Evolutionary conservation across 1,140 invertebrate species (phyloP).

Genomic region (Hypothenemus hampei): DNA sequence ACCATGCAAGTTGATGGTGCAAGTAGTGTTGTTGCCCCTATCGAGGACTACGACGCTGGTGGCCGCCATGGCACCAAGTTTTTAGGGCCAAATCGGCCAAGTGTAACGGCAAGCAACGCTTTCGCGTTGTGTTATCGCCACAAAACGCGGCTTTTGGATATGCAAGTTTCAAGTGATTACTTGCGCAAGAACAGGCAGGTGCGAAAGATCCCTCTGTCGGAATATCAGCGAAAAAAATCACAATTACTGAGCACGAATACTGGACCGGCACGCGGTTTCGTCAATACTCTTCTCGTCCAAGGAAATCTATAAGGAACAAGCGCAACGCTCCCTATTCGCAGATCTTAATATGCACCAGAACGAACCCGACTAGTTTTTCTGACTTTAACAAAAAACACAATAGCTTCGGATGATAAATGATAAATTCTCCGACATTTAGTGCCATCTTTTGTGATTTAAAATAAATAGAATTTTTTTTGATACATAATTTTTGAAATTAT

Average conservation of each 20-base stretch:
- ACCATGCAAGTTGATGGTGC: conserved; percentile 91
- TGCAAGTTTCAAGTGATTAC: conserved; percentile 40
- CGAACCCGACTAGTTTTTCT: conserved; percentile 30
- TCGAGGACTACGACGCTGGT: conserved; percentile 89
- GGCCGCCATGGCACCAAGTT: conserved; percentile 56
- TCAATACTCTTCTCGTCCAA: conserved; percentile 21
- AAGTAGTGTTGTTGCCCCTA: conserved; percentile 91
- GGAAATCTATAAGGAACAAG: conserved; percentile 24
- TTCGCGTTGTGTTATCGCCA: conserved; percentile 31
- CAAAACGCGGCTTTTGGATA: conserved; percentile 32
- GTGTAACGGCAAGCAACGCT: conserved; percentile 26
- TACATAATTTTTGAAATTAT: no score
- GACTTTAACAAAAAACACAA: conserved; percentile 26
- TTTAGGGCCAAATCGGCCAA: conserved; percentile 26
- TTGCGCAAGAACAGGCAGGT: conserved; percentile 42
- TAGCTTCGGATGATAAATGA: conserved; percentile 23
- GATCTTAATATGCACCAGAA: conserved; percentile 29
- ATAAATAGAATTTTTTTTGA: no score
- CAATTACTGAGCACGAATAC: conserved; percentile 7
- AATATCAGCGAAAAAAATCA: conserved; percentile 36
- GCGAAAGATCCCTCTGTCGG: conserved; percentile 42
- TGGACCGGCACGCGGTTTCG: conserved; percentile 10
- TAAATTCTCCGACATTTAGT: neutral
- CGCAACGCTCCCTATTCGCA: conserved; percentile 28
- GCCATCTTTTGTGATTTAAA: no score